phyloP scores from a whole-genome alignment of 2,113 vertebrate species.

The Athene noctua region DNA sequence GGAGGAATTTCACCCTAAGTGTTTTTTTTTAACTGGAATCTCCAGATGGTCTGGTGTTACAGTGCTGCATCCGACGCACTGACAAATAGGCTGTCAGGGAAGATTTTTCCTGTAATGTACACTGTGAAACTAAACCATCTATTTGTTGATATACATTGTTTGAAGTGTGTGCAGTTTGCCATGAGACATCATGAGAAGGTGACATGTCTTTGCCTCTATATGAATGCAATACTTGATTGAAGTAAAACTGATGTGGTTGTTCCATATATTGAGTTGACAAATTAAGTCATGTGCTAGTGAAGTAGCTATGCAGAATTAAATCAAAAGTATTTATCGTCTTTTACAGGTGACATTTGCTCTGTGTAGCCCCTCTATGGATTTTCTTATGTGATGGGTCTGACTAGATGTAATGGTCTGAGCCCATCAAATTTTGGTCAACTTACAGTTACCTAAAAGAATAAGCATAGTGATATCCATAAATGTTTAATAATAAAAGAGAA shows the following conservation, averaged over 20 bases:
- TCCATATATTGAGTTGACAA: background rate
- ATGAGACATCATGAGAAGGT: conserved; percentile 10
- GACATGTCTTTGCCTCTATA: background rate
- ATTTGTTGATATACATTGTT: conserved; percentile 60
- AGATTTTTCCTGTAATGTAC: conserved; percentile 54
- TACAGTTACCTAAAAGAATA: background rate
- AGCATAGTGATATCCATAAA: background rate
- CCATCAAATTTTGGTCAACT: background rate
- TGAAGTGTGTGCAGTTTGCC: conserved; percentile 36
- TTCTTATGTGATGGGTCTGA: background rate
- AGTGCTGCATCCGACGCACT: conserved; percentile 25
- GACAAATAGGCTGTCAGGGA: conserved; percentile 62
- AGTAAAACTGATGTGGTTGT: background rate
- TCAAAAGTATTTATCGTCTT: background rate
- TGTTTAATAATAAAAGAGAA: background rate
- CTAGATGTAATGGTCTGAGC: background rate
- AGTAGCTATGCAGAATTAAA: background rate
- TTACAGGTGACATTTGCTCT: background rate
- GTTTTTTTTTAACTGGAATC: conserved; percentile 10
- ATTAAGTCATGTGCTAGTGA: background rate
- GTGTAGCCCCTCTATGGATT: background rate
- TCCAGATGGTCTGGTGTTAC: conserved; percentile 61
- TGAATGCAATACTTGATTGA: background rate
- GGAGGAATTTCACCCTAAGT: conserved; percentile 39
- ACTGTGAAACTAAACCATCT: conserved; percentile 52